These are phyloP conservation scores for Cassiopea xamachana DNA, from an alignment of 30 jellyfish, hydroid and myxozoan species.

Conservation along the genomic window DNA sequence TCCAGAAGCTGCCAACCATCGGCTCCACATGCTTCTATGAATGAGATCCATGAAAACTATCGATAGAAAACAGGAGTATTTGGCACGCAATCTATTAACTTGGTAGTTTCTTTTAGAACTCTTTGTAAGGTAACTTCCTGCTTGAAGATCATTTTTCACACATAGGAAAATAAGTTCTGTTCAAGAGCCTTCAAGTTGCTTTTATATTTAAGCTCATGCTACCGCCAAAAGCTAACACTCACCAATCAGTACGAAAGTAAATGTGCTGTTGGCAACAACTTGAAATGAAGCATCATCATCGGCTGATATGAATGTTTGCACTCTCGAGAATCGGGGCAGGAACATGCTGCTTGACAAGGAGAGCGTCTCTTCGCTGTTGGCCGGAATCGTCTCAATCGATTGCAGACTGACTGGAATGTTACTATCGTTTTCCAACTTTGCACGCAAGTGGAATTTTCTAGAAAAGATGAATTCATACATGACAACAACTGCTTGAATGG, in stretches of 20 bases:
- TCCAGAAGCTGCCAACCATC: too few relatives aligned
- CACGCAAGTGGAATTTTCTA: slow-evolving; percentile 61
- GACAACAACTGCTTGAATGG: too few relatives aligned
- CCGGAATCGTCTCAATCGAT: slow-evolving; percentile 64
- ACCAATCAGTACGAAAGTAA: slow-evolving; percentile 83
- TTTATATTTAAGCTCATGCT: too few relatives aligned
- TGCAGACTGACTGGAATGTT: slow-evolving; percentile 57
- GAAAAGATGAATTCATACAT: background rate
- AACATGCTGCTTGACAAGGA: slow-evolving; percentile 70
- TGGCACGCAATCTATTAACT: too few relatives aligned
- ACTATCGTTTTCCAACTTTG: slow-evolving; percentile 31
- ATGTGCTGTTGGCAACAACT: slow-evolving; percentile 68
- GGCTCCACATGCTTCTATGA: too few relatives aligned
- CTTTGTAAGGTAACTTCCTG: too few relatives aligned
- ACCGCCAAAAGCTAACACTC: background rate
- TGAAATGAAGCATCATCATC: slow-evolving; percentile 58
- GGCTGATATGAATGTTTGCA: slow-evolving; percentile 55
- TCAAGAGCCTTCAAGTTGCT: too few relatives aligned
- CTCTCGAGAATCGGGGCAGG: slow-evolving; percentile 78
- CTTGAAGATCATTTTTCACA: too few relatives aligned
- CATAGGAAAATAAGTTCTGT: too few relatives aligned
- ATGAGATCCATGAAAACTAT: too few relatives aligned
- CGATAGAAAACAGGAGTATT: too few relatives aligned
- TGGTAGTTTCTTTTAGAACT: too few relatives aligned
- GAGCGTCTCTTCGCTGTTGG: slow-evolving; percentile 73